These are phyloP conservation scores for Lycaena phlaeas DNA, from an alignment of 2,888 invertebrate species.

Conservation along the genomic window DNA sequence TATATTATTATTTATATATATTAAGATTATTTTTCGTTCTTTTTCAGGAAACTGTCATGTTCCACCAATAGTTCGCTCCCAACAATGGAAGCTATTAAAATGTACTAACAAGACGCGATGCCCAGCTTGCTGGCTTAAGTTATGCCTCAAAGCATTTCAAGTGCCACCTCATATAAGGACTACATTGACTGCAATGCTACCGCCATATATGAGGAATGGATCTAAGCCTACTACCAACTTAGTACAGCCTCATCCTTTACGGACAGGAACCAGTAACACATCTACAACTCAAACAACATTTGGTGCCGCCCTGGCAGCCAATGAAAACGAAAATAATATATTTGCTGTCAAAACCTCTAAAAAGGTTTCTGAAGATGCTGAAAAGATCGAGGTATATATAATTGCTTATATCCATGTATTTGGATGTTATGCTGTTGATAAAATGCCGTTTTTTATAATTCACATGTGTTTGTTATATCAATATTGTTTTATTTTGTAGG, in stretches of 20 bases:
- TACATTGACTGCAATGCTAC: conserved; percentile 79
- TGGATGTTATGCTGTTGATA: too few species aligned
- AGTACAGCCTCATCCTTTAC: conserved; percentile 44
- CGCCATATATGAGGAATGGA: conserved; percentile 73
- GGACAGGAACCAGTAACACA: conserved; percentile 33
- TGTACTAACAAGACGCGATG: conserved; percentile 84
- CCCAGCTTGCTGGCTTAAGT: conserved; percentile 89
- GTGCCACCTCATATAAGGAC: conserved; percentile 79
- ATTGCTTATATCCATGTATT: too few species aligned
- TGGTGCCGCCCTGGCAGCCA: conserved; percentile 31
- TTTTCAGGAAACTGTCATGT: conserved; percentile 78
- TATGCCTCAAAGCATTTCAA: conserved; percentile 86
- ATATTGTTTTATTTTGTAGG: conserved; percentile 30
- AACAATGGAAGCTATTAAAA: conserved; percentile 78
- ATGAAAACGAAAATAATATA: conserved; percentile 48
- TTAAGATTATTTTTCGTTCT: conserved; percentile 9
- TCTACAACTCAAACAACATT: conserved; percentile 38
- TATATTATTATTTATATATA: too few species aligned
- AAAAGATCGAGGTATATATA: conserved; percentile 44
- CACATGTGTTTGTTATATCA: conserved; percentile 7
- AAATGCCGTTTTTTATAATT: not conserved
- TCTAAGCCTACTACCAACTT: conserved; percentile 35
- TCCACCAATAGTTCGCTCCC: conserved; percentile 79
- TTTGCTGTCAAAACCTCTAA: conserved; percentile 47
- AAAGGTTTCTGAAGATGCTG: conserved; percentile 42